Conservation (phyloP, 2,888 invertebrate species). For the Spatulosminthurus flaviceps region DNA sequence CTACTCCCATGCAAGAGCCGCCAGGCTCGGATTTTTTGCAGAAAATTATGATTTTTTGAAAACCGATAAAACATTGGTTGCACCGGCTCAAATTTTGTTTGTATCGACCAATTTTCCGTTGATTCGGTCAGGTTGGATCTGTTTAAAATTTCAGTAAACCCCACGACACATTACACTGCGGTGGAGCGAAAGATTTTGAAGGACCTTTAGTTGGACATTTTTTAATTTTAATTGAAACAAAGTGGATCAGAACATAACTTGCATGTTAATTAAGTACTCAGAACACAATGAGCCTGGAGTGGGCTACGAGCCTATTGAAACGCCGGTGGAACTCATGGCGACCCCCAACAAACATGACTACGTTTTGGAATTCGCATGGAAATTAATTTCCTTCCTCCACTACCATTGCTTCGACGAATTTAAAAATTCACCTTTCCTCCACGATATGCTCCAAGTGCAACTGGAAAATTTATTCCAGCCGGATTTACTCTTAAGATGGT, state of each 20-base stretch:
- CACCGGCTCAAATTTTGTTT: background rate
- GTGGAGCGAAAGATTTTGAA: no score
- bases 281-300: slow-evolving; percentile 25
- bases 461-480: slow-evolving; percentile 55
- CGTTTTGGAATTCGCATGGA: slow-evolving; percentile 58
- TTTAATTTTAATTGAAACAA: no score
- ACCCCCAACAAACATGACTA: slow-evolving; percentile 55
- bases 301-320: slow-evolving; percentile 18
- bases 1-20: no score
- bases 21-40: no score
- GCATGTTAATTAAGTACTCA: slow-evolving; percentile 45
- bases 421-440: slow-evolving; percentile 50
- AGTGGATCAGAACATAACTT: background rate
- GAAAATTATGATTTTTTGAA: no score
- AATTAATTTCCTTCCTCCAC: slow-evolving; percentile 55
- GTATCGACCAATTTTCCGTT: slow-evolving; percentile 5
- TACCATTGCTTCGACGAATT: slow-evolving; percentile 58
- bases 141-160: no score
- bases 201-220: no score
- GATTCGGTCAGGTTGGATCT: no score
- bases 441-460: slow-evolving; percentile 56
- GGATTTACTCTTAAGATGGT: slow-evolving; percentile 59
- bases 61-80: background rate
- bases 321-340: slow-evolving; percentile 46
- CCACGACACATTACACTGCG: no score